These are phyloP conservation scores for Nomada goodeniana DNA, from an alignment of 2,888 invertebrate species.

Conservation along the genomic window DNA sequence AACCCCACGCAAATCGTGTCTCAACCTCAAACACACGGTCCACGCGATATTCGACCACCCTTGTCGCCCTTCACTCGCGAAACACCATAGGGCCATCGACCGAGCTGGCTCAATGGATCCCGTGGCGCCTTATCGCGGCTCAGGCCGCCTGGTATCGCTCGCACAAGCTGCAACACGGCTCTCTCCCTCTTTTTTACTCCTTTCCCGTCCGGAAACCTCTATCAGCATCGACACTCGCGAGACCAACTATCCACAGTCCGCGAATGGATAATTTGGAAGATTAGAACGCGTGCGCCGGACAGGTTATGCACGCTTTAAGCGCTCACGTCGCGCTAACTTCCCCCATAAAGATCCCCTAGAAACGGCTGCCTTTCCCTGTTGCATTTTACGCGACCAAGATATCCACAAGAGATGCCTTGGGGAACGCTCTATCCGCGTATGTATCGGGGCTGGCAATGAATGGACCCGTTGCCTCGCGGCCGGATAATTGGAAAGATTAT, in stretches of 20 bases:
- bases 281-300: constrained; percentile 55
- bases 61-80: constrained; percentile 14
- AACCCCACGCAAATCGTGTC: constrained; percentile 39
- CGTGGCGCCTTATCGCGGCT: constrained; percentile 1
- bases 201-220: neutral
- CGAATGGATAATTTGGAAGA: constrained; percentile 67
- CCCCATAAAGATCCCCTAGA: constrained; percentile 49
- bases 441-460: constrained; percentile 60
- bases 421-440: constrained; percentile 55
- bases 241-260: constrained; percentile 35
- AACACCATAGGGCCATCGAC: constrained; percentile 43
- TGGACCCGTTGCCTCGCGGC: constrained; percentile 59
- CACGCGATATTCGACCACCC: constrained; percentile 53
- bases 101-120: constrained; percentile 53
- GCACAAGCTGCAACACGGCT: neutral
- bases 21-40: constrained; percentile 39
- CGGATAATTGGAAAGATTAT: constrained; percentile 73
- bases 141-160: neutral
- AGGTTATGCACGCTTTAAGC: constrained; percentile 63
- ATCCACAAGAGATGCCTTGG: neutral
- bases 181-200: neutral
- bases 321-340: constrained; percentile 45
- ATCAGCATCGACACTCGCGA: constrained; percentile 50
- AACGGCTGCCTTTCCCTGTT: constrained; percentile 43
- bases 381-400: constrained; percentile 52